Percentiles rank a stretch among this genome's conserved stretches.
phyloP scores from a whole-genome alignment of 1,140 invertebrate species.

The Drosophila kohkoa region DNA sequence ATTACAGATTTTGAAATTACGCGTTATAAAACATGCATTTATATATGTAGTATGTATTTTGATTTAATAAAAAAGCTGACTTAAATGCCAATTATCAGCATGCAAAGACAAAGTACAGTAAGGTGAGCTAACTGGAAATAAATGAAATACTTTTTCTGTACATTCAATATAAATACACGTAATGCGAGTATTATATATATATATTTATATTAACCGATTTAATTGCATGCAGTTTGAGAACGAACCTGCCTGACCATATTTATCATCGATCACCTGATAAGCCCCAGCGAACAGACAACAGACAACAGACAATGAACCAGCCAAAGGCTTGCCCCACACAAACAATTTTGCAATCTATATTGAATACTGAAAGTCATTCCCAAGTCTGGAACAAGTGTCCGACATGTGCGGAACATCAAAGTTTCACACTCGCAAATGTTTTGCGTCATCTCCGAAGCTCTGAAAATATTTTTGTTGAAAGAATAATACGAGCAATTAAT shows the following conservation, averaged over 20 bases:
- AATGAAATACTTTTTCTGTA: slow-evolving; percentile 1
- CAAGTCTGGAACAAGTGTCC: slow-evolving; percentile 1
- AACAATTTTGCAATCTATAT: slow-evolving; percentile 4
- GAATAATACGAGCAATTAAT: neutral
- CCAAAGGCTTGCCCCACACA: slow-evolving; percentile 24
- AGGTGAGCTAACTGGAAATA: slow-evolving; percentile 47
- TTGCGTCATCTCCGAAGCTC: slow-evolving; percentile 43
- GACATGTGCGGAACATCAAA: slow-evolving; percentile 15
- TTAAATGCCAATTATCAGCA: slow-evolving; percentile 58
- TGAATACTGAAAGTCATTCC: slow-evolving; percentile 1
- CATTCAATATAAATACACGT: neutral
- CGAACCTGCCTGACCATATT: slow-evolving; percentile 51
- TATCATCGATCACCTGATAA: slow-evolving; percentile 69
- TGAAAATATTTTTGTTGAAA: neutral
- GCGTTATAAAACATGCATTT: slow-evolving; percentile 61
- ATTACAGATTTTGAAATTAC: slow-evolving; percentile 67
- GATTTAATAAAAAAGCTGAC: slow-evolving; percentile 51
- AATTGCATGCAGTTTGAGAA: slow-evolving; percentile 26
- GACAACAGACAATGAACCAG: slow-evolving; percentile 52
- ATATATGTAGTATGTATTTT: slow-evolving; percentile 19
- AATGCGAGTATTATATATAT: neutral
- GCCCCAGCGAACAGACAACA: slow-evolving; percentile 17
- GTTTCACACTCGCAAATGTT: neutral
- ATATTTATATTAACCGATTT: slow-evolving; percentile 11
- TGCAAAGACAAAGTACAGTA: slow-evolving; percentile 48